Conservation (phyloP, 2,113 vertebrate species). For the Caranx ignobilis region DNA sequence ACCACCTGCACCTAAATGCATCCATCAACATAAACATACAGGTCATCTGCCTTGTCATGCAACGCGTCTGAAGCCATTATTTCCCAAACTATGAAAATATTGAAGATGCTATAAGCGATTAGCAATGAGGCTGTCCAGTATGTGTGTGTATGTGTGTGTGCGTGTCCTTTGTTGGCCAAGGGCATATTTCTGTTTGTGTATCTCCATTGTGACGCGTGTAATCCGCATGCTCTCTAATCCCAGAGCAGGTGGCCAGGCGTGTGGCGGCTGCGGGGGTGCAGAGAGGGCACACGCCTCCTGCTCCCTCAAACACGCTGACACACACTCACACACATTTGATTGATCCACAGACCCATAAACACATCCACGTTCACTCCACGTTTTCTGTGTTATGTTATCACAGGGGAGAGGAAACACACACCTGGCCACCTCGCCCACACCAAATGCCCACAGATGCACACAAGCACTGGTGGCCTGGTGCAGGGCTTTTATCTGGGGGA, state of each 20-base stretch:
- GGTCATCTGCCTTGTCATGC: neutral
- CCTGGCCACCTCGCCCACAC: slow-evolving; percentile 27
- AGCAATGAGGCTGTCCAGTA: slow-evolving; percentile 35
- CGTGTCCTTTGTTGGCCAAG: slow-evolving; percentile 68
- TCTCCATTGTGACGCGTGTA: slow-evolving; percentile 84
- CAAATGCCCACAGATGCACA: neutral
- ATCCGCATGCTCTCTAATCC: slow-evolving; percentile 84
- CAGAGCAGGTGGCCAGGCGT: slow-evolving; percentile 84
- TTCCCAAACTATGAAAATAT: slow-evolving; percentile 51
- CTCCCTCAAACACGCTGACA: slow-evolving; percentile 59
- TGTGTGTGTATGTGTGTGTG: slow-evolving; percentile 37
- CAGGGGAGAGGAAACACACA: slow-evolving; percentile 35
- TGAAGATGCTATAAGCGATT: slow-evolving; percentile 67
- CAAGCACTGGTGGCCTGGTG: neutral
- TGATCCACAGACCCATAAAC: slow-evolving; percentile 36
- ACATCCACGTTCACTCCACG: neutral
- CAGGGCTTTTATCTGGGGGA: neutral
- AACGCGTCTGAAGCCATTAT: neutral
- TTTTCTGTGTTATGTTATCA: neutral
- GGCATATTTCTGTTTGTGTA: slow-evolving; percentile 80
- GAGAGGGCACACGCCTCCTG: slow-evolving; percentile 69
- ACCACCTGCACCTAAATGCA: neutral
- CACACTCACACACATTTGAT: slow-evolving; percentile 29
- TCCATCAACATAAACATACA: neutral
- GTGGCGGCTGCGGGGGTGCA: slow-evolving; percentile 74